A percentile compares a stretch with the other conserved stretches of the same genome.
Evolutionary conservation across 1,140 invertebrate species (phyloP).

Genomic region (Monomorium pharaonis): DNA sequence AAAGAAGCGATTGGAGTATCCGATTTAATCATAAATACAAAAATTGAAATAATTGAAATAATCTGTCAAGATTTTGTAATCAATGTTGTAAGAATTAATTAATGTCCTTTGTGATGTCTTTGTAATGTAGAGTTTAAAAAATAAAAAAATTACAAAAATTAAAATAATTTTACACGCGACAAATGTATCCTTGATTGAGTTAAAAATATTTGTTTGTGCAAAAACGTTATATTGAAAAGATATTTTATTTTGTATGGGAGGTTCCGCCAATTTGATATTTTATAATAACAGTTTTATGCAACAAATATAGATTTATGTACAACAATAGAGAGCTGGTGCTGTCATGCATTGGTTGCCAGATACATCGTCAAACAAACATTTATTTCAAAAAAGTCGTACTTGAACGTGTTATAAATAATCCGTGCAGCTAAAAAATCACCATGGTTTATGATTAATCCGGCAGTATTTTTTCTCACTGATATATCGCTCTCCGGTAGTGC

Average conservation of each 20-base stretch:
- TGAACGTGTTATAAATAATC: constrained; percentile 52
- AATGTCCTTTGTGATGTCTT: too few species aligned
- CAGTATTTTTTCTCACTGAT: constrained; percentile 46
- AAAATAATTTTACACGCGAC: background rate
- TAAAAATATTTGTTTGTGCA: background rate
- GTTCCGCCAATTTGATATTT: background rate
- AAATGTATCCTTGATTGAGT: background rate
- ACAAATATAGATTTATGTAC: background rate
- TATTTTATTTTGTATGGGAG: background rate
- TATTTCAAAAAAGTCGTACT: constrained; percentile 13
- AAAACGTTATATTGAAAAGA: background rate
- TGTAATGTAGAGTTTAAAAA: background rate
- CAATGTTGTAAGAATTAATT: background rate
- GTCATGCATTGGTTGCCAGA: background rate
- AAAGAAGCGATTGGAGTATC: background rate
- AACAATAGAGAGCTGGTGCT: background rate
- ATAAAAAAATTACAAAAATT: background rate
- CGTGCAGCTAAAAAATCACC: constrained; percentile 45
- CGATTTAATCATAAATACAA: background rate
- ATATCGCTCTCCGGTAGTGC: constrained; percentile 23
- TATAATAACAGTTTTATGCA: background rate
- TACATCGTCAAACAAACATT: constrained; percentile 26
- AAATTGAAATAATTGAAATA: background rate
- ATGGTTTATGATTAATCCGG: constrained; percentile 56
- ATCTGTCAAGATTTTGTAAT: background rate